Base-by-base conservation (phyloP, 1,140 invertebrate species). In the Acromyrmex charruanus region DNA sequence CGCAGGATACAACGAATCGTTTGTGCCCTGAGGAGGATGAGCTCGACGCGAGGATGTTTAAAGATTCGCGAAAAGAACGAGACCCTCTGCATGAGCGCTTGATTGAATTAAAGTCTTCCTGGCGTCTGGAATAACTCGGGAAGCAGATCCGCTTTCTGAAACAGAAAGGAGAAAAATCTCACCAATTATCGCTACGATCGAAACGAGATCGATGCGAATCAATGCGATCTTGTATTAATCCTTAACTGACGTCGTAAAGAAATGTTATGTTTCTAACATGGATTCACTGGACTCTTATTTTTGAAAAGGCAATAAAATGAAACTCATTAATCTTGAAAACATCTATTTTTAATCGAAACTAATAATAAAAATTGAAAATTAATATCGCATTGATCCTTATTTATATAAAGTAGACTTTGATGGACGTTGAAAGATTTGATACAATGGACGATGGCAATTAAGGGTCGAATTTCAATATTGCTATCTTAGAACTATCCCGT, bases 11-110 rank as follows among this genome's bases (percentile, higher is more conserved):
- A 91, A 90, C 88, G 86, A 39, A 63, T 31, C 86, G 77, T 75
- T 79, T 90, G 86, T 87, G 18, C 63, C 51, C 59, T 51, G 21
- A 21, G 21, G 53, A 21, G 61, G 7, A 63, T 9, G n/a, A 2
- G 12, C 28, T 39, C 55, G 81, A 75, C 44, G 66, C 35, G 66
- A 89, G 92, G 92, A 92, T 93, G 92, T 93, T 93, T 93, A 82
- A 82, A 89, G 72, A 79, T 71, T 44, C 49, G 58, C 66, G 72
- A 53, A 79, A 90, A 82, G 85, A 91, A 88, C 88, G 87, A 84
- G 49, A 51, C 49, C 16, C 63, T 31, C 44, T 28, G 21, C 39
- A 18, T 35, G 28, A 35, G 65, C 59, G 31, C 25, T 44, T 44
- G 80, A 75, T 79, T 61, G 75, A 81, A 86, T 81, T 82, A 63